Conservation (phyloP, 2,888 invertebrate species). For the Bombylius discolor region DNA sequence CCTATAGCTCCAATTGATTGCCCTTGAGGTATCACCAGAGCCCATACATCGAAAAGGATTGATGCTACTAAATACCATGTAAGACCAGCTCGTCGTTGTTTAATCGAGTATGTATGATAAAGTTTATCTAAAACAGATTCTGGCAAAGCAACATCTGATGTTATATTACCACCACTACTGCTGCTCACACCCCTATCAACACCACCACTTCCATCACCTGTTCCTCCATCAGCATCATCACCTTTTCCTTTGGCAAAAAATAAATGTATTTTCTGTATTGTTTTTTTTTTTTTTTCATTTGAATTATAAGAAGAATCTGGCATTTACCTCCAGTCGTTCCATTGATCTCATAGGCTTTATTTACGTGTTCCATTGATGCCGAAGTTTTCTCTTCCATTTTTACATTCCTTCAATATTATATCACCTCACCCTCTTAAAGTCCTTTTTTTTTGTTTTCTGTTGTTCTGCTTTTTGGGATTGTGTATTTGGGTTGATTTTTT, state of each 20-base stretch:
- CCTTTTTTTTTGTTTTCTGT: background rate
- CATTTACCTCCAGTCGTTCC: background rate
- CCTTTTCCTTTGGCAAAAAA: background rate
- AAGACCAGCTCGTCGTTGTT: constrained; percentile 57
- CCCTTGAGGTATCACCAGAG: constrained; percentile 42
- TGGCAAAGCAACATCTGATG: constrained; percentile 28
- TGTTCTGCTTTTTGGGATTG: too few species aligned
- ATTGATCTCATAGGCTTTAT: background rate
- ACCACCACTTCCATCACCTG: background rate
- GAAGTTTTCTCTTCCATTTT: constrained; percentile 4
- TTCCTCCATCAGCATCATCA: background rate
- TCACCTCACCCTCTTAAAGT: background rate
- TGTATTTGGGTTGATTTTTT: too few species aligned
- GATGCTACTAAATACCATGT: constrained; percentile 55
- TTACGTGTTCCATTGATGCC: background rate
- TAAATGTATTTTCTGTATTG: too few species aligned
- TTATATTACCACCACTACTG: background rate
- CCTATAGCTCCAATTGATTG: constrained; percentile 25
- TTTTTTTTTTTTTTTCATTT: too few species aligned
- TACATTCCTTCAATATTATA: background rate
- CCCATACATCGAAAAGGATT: constrained; percentile 52
- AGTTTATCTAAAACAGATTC: constrained; percentile 53
- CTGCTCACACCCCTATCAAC: background rate
- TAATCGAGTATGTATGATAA: constrained; percentile 57
- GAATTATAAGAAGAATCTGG: too few species aligned